phyloP scores from a whole-genome alignment of 2,888 invertebrate genomes.

The Nymphalis urticae region DNA sequence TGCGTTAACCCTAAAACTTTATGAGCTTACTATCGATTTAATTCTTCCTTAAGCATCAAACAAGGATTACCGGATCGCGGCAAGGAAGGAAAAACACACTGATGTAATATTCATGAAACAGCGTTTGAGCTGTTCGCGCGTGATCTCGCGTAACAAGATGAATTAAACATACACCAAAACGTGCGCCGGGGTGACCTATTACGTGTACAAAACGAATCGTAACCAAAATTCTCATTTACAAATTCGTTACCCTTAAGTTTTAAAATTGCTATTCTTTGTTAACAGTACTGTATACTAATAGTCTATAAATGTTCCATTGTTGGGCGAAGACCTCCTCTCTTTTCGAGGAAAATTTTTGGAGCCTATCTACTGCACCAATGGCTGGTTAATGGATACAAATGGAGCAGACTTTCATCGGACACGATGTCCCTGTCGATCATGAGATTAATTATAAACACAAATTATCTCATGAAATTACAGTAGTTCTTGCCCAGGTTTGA shows the following conservation, averaged over 20 bases:
- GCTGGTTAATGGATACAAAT: too few relatives aligned
- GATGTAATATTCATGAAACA: slow-evolving; percentile 32
- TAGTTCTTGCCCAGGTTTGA: too few relatives aligned
- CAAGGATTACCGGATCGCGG: slow-evolving; percentile 2
- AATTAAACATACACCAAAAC: slow-evolving; percentile 28
- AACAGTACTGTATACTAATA: too few relatives aligned
- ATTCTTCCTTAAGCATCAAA: neutral
- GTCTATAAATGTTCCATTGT: too few relatives aligned
- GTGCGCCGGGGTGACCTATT: neutral
- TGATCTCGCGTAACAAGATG: slow-evolving; percentile 36
- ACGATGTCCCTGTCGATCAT: too few relatives aligned
- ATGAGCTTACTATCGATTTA: neutral
- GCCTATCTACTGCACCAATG: too few relatives aligned
- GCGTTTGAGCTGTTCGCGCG: slow-evolving; percentile 29
- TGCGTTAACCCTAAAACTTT: neutral
- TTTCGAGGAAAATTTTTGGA: too few relatives aligned
- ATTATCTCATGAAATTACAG: too few relatives aligned
- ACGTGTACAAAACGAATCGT: neutral
- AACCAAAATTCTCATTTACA: neutral
- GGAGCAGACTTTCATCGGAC: too few relatives aligned
- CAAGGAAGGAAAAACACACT: slow-evolving; percentile 17
- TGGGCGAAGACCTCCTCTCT: too few relatives aligned
- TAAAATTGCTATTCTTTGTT: too few relatives aligned
- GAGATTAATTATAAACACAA: too few relatives aligned
- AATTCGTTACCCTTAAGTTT: neutral